These are phyloP conservation scores for Papilio machaon DNA, from an alignment of 1,140 invertebrate genomes.

Conservation along the genomic window DNA sequence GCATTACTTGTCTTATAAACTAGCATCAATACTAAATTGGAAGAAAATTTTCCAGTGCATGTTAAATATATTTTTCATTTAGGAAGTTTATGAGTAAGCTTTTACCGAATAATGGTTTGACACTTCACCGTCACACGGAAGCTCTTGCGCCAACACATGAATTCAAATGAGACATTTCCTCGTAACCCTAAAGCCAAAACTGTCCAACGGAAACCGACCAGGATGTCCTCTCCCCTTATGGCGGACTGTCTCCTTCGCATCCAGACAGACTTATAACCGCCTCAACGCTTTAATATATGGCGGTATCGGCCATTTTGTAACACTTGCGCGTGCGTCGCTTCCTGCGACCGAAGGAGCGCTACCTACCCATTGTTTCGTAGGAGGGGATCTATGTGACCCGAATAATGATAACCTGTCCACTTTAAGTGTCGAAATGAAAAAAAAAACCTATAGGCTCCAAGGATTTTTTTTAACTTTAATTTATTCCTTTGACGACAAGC, in stretches of 20 bases:
- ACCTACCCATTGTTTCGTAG: constrained; percentile 74
- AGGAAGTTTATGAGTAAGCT: constrained; percentile 14
- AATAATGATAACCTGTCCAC: constrained; percentile 58
- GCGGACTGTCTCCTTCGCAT: constrained; percentile 71
- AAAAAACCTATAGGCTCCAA: constrained; percentile 44
- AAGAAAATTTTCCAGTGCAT: neutral
- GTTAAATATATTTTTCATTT: neutral
- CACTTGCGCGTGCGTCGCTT: constrained; percentile 70
- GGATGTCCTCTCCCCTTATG: constrained; percentile 75
- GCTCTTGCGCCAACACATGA: constrained; percentile 42
- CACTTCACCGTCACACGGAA: constrained; percentile 40
- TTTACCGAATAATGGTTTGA: constrained; percentile 15
- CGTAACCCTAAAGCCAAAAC: constrained; percentile 52
- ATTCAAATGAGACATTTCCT: constrained; percentile 67
- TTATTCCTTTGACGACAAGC: constrained; percentile 25
- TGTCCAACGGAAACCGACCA: constrained; percentile 67
- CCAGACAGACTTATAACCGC: constrained; percentile 67
- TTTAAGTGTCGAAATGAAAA: constrained; percentile 65
- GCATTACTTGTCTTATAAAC: neutral
- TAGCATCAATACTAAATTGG: neutral
- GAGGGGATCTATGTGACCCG: constrained; percentile 72
- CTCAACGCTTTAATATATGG: constrained; percentile 59
- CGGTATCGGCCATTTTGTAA: constrained; percentile 67
- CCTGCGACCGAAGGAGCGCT: constrained; percentile 77
- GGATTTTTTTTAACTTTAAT: constrained; percentile 21